Base-by-base conservation (phyloP, 2,797 vertebrate species). In the Pantherophis vulpinus region DNA sequence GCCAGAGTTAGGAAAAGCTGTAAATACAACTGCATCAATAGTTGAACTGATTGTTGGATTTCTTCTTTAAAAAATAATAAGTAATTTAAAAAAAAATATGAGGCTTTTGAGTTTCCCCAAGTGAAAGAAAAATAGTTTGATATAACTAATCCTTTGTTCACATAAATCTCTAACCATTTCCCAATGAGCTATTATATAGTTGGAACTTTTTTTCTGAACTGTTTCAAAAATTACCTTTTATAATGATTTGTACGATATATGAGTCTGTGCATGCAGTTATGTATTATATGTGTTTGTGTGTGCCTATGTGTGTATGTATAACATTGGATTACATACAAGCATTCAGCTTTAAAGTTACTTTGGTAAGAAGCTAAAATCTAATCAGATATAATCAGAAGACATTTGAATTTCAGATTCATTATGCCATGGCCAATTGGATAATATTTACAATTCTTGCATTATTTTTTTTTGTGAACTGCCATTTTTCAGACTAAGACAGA, bases 21-120 rank as follows among this genome's bases (percentile, higher is more conserved):
- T 86, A 91, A 51, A 94, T 61, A 89, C 87, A 93, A 23, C 87
- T 87, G 60, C 54, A 93, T 27, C 47, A 86, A 32, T 89, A 89
- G 87, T 20, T 59, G 37, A 74, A 59, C 29, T 66, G 89, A 51
- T 25, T 55, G 66, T 63, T 83, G 20, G 8, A 32, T 89, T 88
- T 63, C 11, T 91, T 58, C 58, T 86, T 58, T 51, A 74, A 59
- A 20, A 87, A 93, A 60, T 91, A 91, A 60, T 29, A 88, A 88
- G 79, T 66, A 60, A 55, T 74, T 27, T 88, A 11, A 4, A 12
- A 60, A 60, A 74, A 88, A 14, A 70, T 0, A 42, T 12, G 5
- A 42, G 32, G 32, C 51, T 51, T 89, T 9, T 55, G 47, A 83
- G 27, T 20, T 51, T 79, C 20, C 14, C 14, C 51, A 87, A 60